Evolutionary conservation across 2,797 vertebrate species (phyloP).

Genomic region (Acanthiza pusilla): DNA sequence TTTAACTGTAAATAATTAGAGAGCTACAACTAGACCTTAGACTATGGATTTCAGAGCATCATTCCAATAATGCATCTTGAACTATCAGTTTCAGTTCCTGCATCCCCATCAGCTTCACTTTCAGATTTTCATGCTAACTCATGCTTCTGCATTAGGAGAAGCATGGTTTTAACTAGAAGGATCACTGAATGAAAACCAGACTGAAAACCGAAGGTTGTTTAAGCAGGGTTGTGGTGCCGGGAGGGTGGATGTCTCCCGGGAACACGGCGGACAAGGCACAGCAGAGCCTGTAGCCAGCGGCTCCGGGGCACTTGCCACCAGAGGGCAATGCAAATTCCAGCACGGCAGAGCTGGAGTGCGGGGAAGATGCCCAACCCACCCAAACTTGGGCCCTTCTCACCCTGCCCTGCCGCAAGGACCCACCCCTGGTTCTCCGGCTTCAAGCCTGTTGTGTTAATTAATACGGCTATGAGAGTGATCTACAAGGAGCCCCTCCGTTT

Average conservation of each 20-base stretch:
- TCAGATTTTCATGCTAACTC: not conserved
- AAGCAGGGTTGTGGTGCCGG: accelerated
- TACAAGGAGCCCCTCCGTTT: not conserved
- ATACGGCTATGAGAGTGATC: not conserved
- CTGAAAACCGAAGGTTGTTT: not conserved
- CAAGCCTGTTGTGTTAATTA: not conserved
- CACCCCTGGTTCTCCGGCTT: not conserved
- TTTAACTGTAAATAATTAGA: not conserved
- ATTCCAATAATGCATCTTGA: not conserved
- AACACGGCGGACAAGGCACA: accelerated
- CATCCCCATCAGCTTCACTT: not conserved
- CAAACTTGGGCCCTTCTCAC: not conserved
- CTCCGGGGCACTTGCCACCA: not conserved
- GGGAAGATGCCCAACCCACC: not conserved
- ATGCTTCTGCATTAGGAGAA: not conserved
- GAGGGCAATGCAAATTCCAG: slow-evolving; percentile 39
- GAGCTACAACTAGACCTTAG: not conserved
- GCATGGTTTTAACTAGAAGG: accelerated
- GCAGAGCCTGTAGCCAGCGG: not conserved
- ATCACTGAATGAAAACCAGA: not conserved
- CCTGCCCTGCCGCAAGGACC: not conserved
- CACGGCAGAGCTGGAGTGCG: accelerated
- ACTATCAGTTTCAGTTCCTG: not conserved
- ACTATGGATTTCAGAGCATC: not conserved
- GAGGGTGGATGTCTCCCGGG: accelerated